Percentiles rank a stretch among this genome's conserved stretches.
phyloP scores from a whole-genome alignment of 2,797 vertebrate genomes.

The Parotocinclus haroldoi region DNA sequence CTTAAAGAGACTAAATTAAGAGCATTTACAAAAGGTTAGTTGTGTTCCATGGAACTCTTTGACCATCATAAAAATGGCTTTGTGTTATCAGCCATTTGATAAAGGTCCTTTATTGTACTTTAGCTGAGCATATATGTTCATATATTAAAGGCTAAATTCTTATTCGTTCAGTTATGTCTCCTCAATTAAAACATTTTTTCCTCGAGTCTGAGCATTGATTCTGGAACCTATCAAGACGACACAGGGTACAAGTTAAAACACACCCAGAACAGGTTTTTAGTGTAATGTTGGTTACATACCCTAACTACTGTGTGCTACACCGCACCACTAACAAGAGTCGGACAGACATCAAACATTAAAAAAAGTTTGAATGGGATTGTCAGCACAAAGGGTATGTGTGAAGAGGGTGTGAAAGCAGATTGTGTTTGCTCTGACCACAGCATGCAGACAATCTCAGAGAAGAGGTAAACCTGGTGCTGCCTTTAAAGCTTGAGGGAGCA shows the following conservation, averaged over 20 bases:
- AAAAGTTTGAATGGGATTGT: constrained; percentile 23
- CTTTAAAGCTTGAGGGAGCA: not conserved
- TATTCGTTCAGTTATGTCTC: no score
- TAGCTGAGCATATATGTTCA: no score
- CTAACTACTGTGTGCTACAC: no score
- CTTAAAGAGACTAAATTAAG: no score
- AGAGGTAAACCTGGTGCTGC: constrained; percentile 16
- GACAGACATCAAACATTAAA: constrained; percentile 20
- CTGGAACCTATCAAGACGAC: no score
- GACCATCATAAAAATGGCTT: constrained; percentile 41
- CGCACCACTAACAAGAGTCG: constrained; percentile 8
- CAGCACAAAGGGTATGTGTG: constrained; percentile 9
- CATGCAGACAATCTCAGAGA: constrained; percentile 25
- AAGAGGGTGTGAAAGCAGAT: constrained; percentile 15
- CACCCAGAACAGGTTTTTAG: no score
- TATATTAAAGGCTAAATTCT: no score
- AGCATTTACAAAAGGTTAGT: constrained; percentile 15
- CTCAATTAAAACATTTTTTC: no score
- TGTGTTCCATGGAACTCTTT: constrained; percentile 20
- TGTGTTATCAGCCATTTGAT: constrained; percentile 48
- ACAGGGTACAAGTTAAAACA: no score
- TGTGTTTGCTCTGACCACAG: constrained; percentile 35
- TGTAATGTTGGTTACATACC: no score
- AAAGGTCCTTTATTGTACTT: not conserved
- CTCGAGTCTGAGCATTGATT: no score